phyloP scores from a whole-genome alignment of 2,797 vertebrate genomes.

The Microctenopoma steveboyesi region DNA sequence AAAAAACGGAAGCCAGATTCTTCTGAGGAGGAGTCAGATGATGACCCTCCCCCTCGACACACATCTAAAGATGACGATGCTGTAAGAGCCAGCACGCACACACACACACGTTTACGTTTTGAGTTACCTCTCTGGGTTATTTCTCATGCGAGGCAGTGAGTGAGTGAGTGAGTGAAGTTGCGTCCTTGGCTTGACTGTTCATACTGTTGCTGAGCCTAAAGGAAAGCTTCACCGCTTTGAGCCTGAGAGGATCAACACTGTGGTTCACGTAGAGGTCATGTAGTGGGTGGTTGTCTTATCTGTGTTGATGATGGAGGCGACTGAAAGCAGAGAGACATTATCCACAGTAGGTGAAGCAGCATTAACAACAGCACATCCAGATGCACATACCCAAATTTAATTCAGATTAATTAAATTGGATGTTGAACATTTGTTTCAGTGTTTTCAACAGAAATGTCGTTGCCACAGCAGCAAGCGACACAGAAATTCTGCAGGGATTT shows the following conservation, averaged over 20 bases:
- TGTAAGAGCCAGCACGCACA: constrained; percentile 76
- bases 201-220: constrained; percentile 26
- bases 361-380: constrained; percentile 16
- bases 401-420: not conserved
- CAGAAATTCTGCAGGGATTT: constrained; percentile 16
- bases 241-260: constrained; percentile 34
- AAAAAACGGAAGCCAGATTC: constrained; percentile 95
- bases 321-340: constrained; percentile 28
- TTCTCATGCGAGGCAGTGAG: not conserved
- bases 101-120: constrained; percentile 1
- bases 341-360: constrained; percentile 19
- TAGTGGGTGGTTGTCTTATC: constrained; percentile 59
- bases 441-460: constrained; percentile 1
- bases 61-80: constrained; percentile 88
- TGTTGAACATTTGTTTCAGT: not conserved
- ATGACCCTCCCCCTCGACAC: constrained; percentile 86
- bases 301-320: constrained; percentile 38
- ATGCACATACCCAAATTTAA: not conserved
- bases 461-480: constrained; percentile 9
- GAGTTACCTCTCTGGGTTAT: not conserved
- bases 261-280: constrained; percentile 58
- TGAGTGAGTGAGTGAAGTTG: constrained; percentile 4
- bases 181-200: constrained; percentile 43
- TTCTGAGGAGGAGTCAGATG: constrained; percentile 93
- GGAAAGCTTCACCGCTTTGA: constrained; percentile 45